Evolutionary conservation across 2,113 vertebrate genomes (phyloP).

Genomic region (Tenebrosternarchus preto): DNA sequence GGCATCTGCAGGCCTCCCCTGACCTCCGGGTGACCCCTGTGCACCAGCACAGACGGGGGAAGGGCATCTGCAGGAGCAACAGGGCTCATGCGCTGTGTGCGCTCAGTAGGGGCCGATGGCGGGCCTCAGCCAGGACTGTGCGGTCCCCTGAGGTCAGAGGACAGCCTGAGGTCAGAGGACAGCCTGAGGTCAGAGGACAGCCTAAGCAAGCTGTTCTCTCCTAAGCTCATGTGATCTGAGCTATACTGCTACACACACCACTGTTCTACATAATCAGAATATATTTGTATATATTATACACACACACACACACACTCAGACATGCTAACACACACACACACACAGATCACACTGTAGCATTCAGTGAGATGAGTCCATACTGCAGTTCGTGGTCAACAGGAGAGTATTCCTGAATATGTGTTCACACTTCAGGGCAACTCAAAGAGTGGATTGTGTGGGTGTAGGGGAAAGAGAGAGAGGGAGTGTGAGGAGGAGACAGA

Average conservation of each 20-base stretch:
- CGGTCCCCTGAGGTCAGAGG: slow-evolving; percentile 50
- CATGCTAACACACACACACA: background rate
- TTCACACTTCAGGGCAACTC: background rate
- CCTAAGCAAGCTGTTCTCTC: too few relatives aligned
- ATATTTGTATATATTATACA: too few relatives aligned
- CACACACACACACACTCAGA: background rate
- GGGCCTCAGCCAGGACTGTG: background rate
- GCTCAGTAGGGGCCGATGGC: too few relatives aligned
- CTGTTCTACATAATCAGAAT: background rate
- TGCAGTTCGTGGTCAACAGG: background rate
- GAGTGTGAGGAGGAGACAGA: too few relatives aligned
- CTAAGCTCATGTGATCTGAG: background rate
- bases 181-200: slow-evolving; percentile 17
- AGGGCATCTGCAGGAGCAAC: too few relatives aligned
- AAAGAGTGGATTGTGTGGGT: background rate
- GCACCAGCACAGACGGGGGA: too few relatives aligned
- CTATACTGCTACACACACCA: background rate
- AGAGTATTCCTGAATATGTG: background rate
- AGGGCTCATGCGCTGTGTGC: too few relatives aligned
- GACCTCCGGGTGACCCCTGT: too few relatives aligned
- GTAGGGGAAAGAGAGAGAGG: too few relatives aligned
- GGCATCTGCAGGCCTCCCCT: too few relatives aligned
- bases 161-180: slow-evolving; percentile 33
- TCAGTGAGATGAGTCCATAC: background rate
- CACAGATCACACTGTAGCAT: background rate